Percentiles rank a stretch among this genome's conserved stretches.
Conservation (phyloP, 1,140 invertebrate species). For the Halictus rubicundus region DNA sequence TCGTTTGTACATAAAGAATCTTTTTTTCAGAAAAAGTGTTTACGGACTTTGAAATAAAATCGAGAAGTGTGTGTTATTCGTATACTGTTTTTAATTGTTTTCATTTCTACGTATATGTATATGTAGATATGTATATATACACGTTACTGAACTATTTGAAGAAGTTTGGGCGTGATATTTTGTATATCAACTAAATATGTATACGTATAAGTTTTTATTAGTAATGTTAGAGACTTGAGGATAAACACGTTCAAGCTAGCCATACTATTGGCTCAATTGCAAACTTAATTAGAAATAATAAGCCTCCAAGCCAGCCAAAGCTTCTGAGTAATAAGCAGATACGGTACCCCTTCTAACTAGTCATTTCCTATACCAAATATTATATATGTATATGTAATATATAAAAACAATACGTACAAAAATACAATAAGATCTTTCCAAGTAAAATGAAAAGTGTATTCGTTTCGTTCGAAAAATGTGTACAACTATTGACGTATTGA, state of each 20-base stretch:
- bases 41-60: background rate
- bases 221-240: conserved; percentile 60
- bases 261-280: conserved; percentile 69
- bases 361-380: background rate
- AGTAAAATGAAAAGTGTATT: conserved; percentile 22
- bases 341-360: conserved; percentile 29
- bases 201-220: conserved; percentile 55
- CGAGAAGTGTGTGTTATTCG: background rate
- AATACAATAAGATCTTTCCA: background rate
- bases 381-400: background rate
- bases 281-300: conserved; percentile 70
- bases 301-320: conserved; percentile 70
- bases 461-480: background rate
- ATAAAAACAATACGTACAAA: background rate
- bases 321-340: conserved; percentile 63
- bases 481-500: background rate
- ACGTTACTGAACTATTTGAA: conserved; percentile 26
- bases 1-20: background rate
- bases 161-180: conserved; percentile 42
- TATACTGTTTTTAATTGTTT: background rate
- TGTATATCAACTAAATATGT: conserved; percentile 44
- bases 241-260: conserved; percentile 67
- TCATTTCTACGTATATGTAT: conserved; percentile 13
- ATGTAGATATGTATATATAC: background rate
- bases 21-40: background rate